Evolutionary conservation across 2,888 invertebrate species (phyloP).

Genomic region (Trilocha varians): DNA sequence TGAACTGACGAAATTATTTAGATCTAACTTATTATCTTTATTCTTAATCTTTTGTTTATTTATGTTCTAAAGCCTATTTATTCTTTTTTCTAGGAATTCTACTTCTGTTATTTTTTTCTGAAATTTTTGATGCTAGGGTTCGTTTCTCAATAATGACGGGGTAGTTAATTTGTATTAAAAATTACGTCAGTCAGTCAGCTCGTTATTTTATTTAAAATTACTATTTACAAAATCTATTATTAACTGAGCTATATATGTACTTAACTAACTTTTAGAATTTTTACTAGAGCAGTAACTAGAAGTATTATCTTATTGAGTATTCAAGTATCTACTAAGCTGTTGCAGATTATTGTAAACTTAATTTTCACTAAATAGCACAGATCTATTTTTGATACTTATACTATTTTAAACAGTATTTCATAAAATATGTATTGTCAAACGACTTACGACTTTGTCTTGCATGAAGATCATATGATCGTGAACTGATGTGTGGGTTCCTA

Average conservation of each 20-base stretch:
- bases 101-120: too few species aligned
- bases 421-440: not conserved
- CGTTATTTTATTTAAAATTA: too few species aligned
- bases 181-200: too few species aligned
- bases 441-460: constrained; percentile 1
- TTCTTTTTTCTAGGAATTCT: constrained; percentile 27
- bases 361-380: not conserved
- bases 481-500: constrained; percentile 68
- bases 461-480: constrained; percentile 44
- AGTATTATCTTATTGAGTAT: too few species aligned
- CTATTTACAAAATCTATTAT: too few species aligned
- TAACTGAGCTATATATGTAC: too few species aligned
- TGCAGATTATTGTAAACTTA: not conserved
- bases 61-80: constrained; percentile 36
- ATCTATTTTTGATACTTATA: not conserved
- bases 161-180: too few species aligned
- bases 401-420: not conserved
- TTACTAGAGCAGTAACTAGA: too few species aligned
- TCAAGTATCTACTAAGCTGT: too few species aligned
- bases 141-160: too few species aligned
- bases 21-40: constrained; percentile 43
- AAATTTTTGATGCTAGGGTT: too few species aligned
- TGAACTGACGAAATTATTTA: constrained; percentile 55
- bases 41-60: constrained; percentile 32
- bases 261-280: too few species aligned